A percentile compares a stretch with the other conserved stretches of the same genome.
phyloP scores from a whole-genome alignment of 2,113 vertebrate genomes.

The Vidua chalybeata region DNA sequence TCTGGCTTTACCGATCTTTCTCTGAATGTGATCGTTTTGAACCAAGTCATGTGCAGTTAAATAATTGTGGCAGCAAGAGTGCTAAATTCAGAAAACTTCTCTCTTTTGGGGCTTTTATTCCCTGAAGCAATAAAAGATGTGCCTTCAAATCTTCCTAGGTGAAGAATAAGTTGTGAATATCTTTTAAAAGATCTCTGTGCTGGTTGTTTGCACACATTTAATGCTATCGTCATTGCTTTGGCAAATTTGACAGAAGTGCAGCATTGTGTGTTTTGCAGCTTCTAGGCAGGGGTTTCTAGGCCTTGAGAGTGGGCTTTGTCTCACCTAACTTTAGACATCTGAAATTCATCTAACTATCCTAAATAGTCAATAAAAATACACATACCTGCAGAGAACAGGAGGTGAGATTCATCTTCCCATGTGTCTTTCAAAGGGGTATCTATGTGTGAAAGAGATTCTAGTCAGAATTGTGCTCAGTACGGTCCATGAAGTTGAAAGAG shows the following conservation, averaged over 20 bases:
- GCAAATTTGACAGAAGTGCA: background rate
- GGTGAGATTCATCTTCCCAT: background rate
- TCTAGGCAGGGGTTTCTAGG: background rate
- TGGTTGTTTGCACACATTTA: background rate
- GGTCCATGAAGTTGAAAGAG: background rate
- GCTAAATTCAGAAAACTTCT: background rate
- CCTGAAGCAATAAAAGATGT: background rate
- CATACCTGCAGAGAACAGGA: background rate
- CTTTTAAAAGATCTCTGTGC: background rate
- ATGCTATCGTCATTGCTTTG: background rate
- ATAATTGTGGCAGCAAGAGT: background rate
- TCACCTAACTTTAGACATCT: background rate
- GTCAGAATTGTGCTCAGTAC: background rate
- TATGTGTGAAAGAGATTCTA: background rate
- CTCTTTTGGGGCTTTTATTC: background rate
- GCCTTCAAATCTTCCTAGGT: background rate
- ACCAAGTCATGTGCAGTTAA: background rate
- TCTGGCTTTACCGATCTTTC: background rate
- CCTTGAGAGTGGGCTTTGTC: background rate
- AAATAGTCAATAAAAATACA: background rate
- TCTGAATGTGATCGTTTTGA: background rate
- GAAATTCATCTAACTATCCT: background rate
- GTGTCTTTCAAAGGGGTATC: background rate
- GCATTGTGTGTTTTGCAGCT: background rate
- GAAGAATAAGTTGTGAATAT: background rate